Percentiles rank a stretch among this genome's conserved stretches.
These are phyloP conservation scores for Drosophila nannoptera DNA, from an alignment of 1,140 invertebrate species.

Conservation along the genomic window DNA sequence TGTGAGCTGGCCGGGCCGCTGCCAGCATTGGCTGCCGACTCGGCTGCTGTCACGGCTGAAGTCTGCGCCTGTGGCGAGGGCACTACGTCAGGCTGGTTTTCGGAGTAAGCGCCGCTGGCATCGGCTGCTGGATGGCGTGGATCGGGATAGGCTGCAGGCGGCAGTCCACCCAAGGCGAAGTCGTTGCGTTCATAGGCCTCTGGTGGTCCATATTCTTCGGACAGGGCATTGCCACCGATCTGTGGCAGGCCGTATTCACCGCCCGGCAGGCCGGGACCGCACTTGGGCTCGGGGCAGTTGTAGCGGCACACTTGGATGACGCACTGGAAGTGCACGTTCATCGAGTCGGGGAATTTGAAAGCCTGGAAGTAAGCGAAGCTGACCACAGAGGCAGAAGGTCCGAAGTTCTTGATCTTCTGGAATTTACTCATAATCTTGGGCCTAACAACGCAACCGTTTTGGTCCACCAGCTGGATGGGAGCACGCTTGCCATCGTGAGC, in stretches of 20 bases:
- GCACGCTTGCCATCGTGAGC: slow-evolving; percentile 95
- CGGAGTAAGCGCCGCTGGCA: slow-evolving; percentile 86
- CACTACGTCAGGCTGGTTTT: slow-evolving; percentile 88
- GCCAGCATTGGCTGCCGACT: slow-evolving; percentile 44
- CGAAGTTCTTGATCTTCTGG: slow-evolving; percentile 97
- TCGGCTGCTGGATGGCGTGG: slow-evolving; percentile 90
- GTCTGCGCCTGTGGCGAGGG: slow-evolving; percentile 88
- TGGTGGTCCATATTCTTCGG: slow-evolving; percentile 85
- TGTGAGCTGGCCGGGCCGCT: slow-evolving; percentile 82
- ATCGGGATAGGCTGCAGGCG: slow-evolving; percentile 88
- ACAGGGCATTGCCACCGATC: slow-evolving; percentile 81
- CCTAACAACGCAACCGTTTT: slow-evolving; percentile 93
- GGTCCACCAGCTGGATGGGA: slow-evolving; percentile 94
- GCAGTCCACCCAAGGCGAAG: slow-evolving; percentile 87
- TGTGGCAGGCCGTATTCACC: slow-evolving; percentile 86
- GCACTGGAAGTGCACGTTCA: slow-evolving; percentile 98
- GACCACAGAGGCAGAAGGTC: slow-evolving; percentile 94
- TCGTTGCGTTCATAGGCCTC: slow-evolving; percentile 83
- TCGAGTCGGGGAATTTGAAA: slow-evolving; percentile 97
- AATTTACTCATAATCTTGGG: slow-evolving; percentile 97
- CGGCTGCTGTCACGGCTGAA: slow-evolving; percentile 78
- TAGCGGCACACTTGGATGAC: slow-evolving; percentile 96
- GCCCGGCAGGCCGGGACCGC: slow-evolving; percentile 82
- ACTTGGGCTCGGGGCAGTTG: slow-evolving; percentile 95
- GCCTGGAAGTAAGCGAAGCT: slow-evolving; percentile 97